phyloP scores from a whole-genome alignment of 2,888 invertebrate species.

The Fabriciana adippe region DNA sequence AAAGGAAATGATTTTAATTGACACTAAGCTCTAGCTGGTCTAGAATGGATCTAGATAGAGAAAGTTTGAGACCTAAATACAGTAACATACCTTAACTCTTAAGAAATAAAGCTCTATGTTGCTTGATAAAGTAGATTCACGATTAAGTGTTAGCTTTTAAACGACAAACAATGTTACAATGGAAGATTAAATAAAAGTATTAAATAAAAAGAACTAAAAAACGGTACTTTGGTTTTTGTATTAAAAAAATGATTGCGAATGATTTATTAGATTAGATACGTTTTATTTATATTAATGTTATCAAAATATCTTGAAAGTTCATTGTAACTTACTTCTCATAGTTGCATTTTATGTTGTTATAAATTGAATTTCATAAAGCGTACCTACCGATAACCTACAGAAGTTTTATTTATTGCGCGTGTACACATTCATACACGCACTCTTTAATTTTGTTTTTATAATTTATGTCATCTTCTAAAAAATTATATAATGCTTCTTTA shows the following conservation, averaged over 20 bases:
- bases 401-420: too few relatives aligned
- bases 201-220: background rate
- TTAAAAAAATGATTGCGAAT: too few relatives aligned
- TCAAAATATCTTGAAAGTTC: too few relatives aligned
- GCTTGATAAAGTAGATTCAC: background rate
- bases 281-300: background rate
- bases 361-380: too few relatives aligned
- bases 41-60: slow-evolving; percentile 1
- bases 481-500: too few relatives aligned
- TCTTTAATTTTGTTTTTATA: too few relatives aligned
- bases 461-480: too few relatives aligned
- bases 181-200: background rate
- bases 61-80: slow-evolving; percentile 1
- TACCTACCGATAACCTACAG: too few relatives aligned
- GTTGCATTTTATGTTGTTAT: too few relatives aligned
- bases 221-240: background rate
- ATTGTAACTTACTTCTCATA: too few relatives aligned
- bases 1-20: slow-evolving; percentile 12
- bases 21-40: slow-evolving; percentile 2
- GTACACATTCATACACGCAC: too few relatives aligned
- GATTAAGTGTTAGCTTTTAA: background rate
- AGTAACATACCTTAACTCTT: background rate
- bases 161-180: background rate
- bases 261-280: too few relatives aligned
- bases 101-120: background rate